A percentile compares a stretch with the other conserved stretches of the same genome.
phyloP scores from a whole-genome alignment of 2,113 vertebrate species.

The Pituophis catenifer region DNA sequence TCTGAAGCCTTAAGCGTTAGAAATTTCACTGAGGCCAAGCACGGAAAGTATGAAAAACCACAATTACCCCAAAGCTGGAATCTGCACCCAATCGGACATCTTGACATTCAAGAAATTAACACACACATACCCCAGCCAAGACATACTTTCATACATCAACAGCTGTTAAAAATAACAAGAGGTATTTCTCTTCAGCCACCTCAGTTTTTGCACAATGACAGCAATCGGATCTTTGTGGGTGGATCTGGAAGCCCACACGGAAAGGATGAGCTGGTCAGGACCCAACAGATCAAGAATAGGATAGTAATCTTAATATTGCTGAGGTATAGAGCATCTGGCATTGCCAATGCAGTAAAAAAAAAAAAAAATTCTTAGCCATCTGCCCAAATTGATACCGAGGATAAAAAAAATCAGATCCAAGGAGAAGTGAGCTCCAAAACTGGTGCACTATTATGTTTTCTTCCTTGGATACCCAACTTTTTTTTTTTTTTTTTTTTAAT shows the following conservation, averaged over 20 bases:
- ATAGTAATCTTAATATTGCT: conserved; percentile 33
- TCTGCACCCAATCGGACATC: not conserved
- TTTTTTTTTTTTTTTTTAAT: not conserved
- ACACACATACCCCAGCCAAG: not conserved
- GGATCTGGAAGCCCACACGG: conserved; percentile 53
- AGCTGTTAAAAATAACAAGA: not conserved
- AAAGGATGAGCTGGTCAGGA: conserved; percentile 56
- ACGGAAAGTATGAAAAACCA: not conserved
- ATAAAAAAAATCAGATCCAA: conserved; percentile 19
- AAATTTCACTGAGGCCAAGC: not conserved
- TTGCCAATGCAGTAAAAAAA: conserved; percentile 22
- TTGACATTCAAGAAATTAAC: not conserved
- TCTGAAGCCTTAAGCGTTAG: not conserved
- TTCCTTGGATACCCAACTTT: not conserved
- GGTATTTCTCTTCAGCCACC: conserved; percentile 27
- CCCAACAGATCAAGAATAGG: conserved; percentile 58
- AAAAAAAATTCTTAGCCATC: conserved; percentile 35
- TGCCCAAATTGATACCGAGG: not conserved
- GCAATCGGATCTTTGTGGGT: conserved; percentile 56
- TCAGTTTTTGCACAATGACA: conserved; percentile 31
- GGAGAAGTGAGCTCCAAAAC: not conserved
- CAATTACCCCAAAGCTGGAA: not conserved
- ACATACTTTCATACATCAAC: not conserved
- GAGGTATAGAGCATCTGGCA: conserved; percentile 48
- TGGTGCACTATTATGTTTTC: not conserved